These are phyloP conservation scores for Euura lappo DNA, from an alignment of 1,140 invertebrate species.

Conservation along the genomic window DNA sequence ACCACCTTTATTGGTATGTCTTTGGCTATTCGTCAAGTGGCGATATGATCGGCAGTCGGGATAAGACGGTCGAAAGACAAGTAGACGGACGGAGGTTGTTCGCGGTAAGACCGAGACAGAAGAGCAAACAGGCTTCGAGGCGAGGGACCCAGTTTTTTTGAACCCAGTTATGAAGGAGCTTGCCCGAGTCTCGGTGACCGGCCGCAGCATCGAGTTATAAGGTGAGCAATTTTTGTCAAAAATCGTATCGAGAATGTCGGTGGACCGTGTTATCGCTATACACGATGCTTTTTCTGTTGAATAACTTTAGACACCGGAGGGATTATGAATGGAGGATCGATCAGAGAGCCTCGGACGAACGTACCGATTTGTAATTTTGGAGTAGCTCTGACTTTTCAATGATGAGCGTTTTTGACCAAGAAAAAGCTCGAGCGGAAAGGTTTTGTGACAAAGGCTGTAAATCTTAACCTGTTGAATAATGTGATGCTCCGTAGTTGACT, in stretches of 20 bases:
- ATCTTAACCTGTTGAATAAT: no score
- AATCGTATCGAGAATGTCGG: background rate
- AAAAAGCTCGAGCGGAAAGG: no score
- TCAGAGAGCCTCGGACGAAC: no score
- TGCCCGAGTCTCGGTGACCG: background rate
- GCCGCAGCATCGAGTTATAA: background rate
- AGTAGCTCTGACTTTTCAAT: no score
- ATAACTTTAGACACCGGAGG: no score
- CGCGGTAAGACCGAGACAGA: background rate
- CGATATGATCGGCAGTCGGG: background rate
- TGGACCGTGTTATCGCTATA: no score
- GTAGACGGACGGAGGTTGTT: background rate
- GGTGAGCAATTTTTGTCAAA: background rate
- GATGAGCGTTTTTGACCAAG: no score
- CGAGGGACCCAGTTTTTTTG: constrained; percentile 4
- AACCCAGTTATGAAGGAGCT: constrained; percentile 2
- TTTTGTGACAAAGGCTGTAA: no score
- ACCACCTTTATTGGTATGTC: constrained; percentile 2
- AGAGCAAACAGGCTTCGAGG: background rate
- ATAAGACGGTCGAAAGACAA: background rate
- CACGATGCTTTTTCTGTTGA: no score
- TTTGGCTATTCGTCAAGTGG: constrained; percentile 5
- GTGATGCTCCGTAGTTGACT: no score
- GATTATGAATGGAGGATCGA: no score
- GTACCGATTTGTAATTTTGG: no score